Conservation (phyloP, 2,888 invertebrate genomes). For the Ernsta delagoae region DNA sequence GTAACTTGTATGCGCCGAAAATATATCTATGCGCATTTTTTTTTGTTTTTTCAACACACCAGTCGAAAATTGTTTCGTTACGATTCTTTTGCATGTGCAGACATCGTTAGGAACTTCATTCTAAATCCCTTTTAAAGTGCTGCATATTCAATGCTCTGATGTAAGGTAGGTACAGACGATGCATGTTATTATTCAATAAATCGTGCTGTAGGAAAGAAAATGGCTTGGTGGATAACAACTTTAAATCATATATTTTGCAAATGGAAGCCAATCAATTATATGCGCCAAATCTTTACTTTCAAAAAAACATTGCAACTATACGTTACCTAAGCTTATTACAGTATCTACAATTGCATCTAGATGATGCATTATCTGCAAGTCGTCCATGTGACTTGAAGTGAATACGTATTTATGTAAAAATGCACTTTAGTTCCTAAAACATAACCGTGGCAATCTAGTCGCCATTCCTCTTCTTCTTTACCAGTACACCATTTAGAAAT, state of each 20-base stretch:
- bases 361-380: no score
- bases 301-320: no score
- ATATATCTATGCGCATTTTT: no score
- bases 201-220: background rate
- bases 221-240: background rate
- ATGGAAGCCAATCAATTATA: no score
- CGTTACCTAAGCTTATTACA: no score
- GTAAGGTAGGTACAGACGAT: conserved; percentile 12
- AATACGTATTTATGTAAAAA: no score
- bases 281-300: no score
- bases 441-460: background rate
- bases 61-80: background rate
- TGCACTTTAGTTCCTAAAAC: no score
- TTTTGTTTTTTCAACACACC: background rate
- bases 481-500: background rate
- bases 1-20: no score
- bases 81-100: conserved; percentile 18
- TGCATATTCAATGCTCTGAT: conserved; percentile 15
- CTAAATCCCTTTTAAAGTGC: conserved; percentile 4
- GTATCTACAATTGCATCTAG: no score
- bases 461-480: background rate
- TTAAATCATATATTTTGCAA: no score
- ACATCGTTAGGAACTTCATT: conserved; percentile 11
- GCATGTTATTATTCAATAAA: conserved; percentile 19
- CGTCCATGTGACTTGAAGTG: no score